Evolutionary conservation across 2,797 vertebrate species (phyloP).

Genomic region (Carcharodon carcharias): DNA sequence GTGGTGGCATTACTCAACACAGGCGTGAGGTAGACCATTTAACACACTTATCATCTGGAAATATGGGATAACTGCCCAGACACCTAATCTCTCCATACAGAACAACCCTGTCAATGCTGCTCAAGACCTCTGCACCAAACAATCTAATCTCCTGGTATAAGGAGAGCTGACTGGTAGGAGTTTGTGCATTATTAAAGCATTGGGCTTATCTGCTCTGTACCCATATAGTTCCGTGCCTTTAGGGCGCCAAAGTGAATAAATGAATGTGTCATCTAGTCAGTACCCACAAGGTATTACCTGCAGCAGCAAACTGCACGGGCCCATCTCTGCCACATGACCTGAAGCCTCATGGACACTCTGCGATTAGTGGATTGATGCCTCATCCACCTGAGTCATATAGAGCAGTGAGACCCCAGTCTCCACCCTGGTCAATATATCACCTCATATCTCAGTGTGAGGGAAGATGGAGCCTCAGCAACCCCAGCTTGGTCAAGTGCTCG

Average conservation of each 20-base stretch:
- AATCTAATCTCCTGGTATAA: background rate
- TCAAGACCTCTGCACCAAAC: background rate
- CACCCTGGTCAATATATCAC: background rate
- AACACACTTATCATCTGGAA: background rate
- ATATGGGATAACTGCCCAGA: background rate
- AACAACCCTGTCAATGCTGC: background rate
- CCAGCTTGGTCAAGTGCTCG: background rate
- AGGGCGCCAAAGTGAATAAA: background rate
- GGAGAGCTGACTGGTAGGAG: background rate
- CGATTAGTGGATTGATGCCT: background rate
- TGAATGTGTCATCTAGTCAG: background rate
- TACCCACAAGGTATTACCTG: too few relatives aligned
- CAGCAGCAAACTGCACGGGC: background rate
- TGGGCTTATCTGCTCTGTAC: background rate
- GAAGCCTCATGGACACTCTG: too few relatives aligned
- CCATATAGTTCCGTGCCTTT: background rate
- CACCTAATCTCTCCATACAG: background rate
- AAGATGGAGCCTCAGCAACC: background rate
- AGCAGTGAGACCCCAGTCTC: background rate
- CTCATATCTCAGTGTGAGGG: background rate
- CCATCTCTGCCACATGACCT: too few relatives aligned
- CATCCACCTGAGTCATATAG: background rate
- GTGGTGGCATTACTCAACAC: background rate
- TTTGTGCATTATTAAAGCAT: background rate
- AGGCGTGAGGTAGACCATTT: background rate